phyloP scores from a whole-genome alignment of 2,888 invertebrate species.

The Maniola hyperantus region DNA sequence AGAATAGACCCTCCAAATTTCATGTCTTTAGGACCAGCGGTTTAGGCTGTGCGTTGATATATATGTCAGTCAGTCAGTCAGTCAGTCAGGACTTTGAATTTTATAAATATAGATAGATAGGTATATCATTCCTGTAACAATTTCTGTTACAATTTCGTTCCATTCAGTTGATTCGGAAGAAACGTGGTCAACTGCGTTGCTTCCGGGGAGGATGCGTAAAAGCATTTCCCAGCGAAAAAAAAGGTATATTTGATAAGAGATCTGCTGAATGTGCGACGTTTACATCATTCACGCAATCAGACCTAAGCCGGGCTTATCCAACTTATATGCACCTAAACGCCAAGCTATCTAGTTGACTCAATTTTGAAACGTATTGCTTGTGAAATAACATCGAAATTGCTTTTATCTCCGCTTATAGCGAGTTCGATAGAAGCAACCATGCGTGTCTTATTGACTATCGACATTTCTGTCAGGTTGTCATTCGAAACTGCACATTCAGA shows the following conservation, averaged over 20 bases:
- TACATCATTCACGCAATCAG: neutral
- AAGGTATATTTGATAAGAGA: neutral
- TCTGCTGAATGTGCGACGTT: neutral
- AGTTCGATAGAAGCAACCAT: slow-evolving; percentile 19
- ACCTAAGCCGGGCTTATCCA: neutral
- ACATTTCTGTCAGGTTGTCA: slow-evolving; percentile 39
- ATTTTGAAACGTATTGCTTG: neutral
- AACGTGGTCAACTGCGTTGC: too few relatives aligned
- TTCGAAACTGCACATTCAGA: slow-evolving; percentile 19
- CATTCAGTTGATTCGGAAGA: too few relatives aligned
- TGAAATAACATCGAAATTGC: slow-evolving; percentile 4
- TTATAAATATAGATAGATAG: too few relatives aligned
- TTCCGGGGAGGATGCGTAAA: too few relatives aligned
- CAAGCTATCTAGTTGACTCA: neutral
- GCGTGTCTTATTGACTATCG: slow-evolving; percentile 35
- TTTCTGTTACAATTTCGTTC: too few relatives aligned
- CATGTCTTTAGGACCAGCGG: too few relatives aligned
- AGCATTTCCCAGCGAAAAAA: too few relatives aligned
- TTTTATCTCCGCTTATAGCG: neutral
- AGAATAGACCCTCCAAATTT: too few relatives aligned
- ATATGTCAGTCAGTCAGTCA: too few relatives aligned
- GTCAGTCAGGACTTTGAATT: too few relatives aligned
- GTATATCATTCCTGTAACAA: too few relatives aligned
- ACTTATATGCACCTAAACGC: neutral
- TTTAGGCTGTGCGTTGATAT: too few relatives aligned